Evolutionary conservation across 2,888 invertebrate species (phyloP), one percentile per base, ranked within the genome.

Genomic region (Unio pictorum): DNA sequence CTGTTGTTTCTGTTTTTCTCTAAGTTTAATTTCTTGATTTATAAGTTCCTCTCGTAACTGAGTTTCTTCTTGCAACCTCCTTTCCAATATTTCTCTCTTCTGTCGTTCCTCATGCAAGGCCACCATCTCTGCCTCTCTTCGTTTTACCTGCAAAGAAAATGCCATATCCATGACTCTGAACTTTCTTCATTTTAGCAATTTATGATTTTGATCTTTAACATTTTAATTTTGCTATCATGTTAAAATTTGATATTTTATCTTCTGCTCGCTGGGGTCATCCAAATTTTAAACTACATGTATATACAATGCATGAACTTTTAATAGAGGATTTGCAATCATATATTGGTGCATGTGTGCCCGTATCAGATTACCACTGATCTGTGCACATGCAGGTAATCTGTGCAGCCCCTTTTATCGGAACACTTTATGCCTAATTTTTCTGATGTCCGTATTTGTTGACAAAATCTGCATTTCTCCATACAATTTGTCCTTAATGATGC

Each of bases 61-160:
- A 79, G 83, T 89, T 83, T 89, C 89, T 68, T 91, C 90, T 63
- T 89, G 88, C 56, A 91, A 81, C 64, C 90, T 90, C 26, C 90
- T 81, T 76, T 89, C 88, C 69, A 88, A 80, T 63, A 85, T 88
- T 75, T 88, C 87, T 59, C 90, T 85, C 73, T 88, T 88, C 78
- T 89, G 87, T 70, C 90, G 84, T 81, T 87, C 87, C 66, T 82
- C 84, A 26, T 82, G 85, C 30, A 88, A 73, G 82, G 91, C 81
- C 87, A 87, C 81, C 91, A 91, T 84, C 91, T 89, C 84, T 90
- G 91, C 87, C 91, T 92, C 91, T 90, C 92, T 81, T 59, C 86
- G 84, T 67, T 87, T 86, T 66, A 88, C 83, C 81, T 86, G 73
- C 18, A 76, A 17, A 67, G 18, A 67, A 54, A 62, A 65, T 57